phyloP scores from a whole-genome alignment of 1,140 invertebrate genomes.

The Drosophila pectinifera region DNA sequence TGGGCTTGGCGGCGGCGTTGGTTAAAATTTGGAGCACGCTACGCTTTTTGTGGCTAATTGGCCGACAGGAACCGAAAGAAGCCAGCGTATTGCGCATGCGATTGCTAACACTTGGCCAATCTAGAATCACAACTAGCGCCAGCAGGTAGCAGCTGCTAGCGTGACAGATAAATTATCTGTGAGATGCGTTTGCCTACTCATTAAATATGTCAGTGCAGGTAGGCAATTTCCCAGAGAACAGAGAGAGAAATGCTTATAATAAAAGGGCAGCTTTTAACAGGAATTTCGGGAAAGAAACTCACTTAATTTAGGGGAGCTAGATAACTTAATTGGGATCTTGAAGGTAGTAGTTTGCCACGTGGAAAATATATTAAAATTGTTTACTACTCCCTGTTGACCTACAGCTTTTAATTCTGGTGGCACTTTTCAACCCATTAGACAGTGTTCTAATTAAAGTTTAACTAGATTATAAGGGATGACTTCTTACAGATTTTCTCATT shows the following conservation, averaged over 20 bases:
- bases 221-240: slow-evolving; percentile 15
- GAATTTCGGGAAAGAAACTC: background rate
- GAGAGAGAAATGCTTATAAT: background rate
- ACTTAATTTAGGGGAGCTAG: background rate
- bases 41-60: slow-evolving; percentile 44
- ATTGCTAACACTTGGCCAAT: slow-evolving; percentile 18
- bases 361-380: too few species aligned
- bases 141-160: slow-evolving; percentile 15
- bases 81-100: slow-evolving; percentile 25
- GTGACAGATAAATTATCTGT: slow-evolving; percentile 59
- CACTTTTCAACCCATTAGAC: too few species aligned
- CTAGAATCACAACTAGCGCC: slow-evolving; percentile 14
- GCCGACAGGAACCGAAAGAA: slow-evolving; percentile 41
- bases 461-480: too few species aligned
- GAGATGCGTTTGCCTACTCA: slow-evolving; percentile 66
- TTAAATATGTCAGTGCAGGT: slow-evolving; percentile 62
- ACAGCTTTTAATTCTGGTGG: too few species aligned
- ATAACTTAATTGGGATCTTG: too few species aligned
- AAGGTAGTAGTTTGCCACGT: too few species aligned
- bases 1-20: slow-evolving; percentile 33
- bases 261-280: background rate
- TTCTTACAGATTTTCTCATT: too few species aligned
- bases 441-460: background rate
- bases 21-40: slow-evolving; percentile 42
- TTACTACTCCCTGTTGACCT: too few species aligned